Evolutionary conservation across 2,113 vertebrate species (phyloP).

Genomic region (Rhabdornis inornatus): DNA sequence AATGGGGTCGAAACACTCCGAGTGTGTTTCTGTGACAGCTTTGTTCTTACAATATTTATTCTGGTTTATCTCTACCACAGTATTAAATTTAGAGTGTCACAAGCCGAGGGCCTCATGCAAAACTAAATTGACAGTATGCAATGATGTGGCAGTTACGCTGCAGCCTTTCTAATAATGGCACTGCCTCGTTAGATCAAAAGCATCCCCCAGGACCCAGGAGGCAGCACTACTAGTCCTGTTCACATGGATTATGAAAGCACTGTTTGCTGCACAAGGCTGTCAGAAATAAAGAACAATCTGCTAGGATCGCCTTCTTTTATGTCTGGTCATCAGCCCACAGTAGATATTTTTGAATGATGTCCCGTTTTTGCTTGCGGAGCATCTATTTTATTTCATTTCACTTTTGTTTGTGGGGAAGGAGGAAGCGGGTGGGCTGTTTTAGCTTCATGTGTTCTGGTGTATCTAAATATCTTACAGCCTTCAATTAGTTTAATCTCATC

Average conservation of each 20-base stretch:
- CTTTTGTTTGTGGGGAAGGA: not conserved
- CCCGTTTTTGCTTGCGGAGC: not conserved
- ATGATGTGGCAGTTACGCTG: not conserved
- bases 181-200: not conserved
- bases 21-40: conserved; percentile 26
- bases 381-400: not conserved
- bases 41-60: conserved; percentile 55
- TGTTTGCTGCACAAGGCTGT: not conserved
- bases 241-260: not conserved
- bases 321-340: not conserved
- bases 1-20: not conserved
- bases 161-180: not conserved
- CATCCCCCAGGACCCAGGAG: not conserved
- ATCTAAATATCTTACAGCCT: not conserved
- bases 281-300: not conserved
- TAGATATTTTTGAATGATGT: not conserved
- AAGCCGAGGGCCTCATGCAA: not conserved
- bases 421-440: not conserved
- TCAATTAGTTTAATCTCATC: not conserved
- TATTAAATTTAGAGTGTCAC: conserved; percentile 11
- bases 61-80: not conserved
- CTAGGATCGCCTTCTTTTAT: not conserved
- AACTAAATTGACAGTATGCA: conserved; percentile 27
- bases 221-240: not conserved
- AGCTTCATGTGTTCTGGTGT: not conserved